These are phyloP conservation scores for Eristalis intricaria DNA, from an alignment of 2,888 invertebrate species.

Conservation along the genomic window DNA sequence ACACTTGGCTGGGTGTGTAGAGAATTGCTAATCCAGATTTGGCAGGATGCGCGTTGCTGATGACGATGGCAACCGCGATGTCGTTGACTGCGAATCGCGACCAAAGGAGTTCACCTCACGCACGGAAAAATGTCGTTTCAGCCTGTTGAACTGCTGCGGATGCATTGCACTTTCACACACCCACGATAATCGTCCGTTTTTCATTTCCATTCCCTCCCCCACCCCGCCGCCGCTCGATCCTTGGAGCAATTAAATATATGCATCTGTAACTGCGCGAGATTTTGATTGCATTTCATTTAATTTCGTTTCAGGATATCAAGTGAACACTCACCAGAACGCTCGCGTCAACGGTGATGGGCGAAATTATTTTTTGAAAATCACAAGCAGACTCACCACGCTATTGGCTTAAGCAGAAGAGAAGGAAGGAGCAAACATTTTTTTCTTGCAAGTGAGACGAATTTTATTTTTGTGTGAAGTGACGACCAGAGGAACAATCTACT, in stretches of 20 bases:
- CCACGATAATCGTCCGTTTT: neutral
- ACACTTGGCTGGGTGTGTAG: neutral
- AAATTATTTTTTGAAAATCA: conserved; percentile 31
- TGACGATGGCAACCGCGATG: conserved; percentile 19
- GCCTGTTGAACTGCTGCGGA: conserved; percentile 51
- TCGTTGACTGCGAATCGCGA: neutral
- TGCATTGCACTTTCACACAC: neutral
- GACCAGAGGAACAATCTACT: conserved; percentile 17
- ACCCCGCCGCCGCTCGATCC: neutral
- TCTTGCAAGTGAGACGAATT: neutral
- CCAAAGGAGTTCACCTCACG: neutral
- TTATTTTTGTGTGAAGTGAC: conserved; percentile 17
- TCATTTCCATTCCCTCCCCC: neutral
- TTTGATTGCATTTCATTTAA: conserved; percentile 46
- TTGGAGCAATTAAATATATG: neutral
- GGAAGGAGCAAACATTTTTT: neutral
- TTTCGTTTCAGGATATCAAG: conserved; percentile 59
- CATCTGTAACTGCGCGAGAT: neutral
- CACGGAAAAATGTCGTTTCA: neutral
- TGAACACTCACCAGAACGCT: neutral
- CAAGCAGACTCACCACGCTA: conserved; percentile 26
- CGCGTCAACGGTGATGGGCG: conserved; percentile 43
- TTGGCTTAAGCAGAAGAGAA: neutral
- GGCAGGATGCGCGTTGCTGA: neutral
- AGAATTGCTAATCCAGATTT: conserved; percentile 49